Percentiles rank a stretch among this genome's conserved stretches.
phyloP scores from a whole-genome alignment of 2,113 vertebrate species.

The Crotalus horridus region DNA sequence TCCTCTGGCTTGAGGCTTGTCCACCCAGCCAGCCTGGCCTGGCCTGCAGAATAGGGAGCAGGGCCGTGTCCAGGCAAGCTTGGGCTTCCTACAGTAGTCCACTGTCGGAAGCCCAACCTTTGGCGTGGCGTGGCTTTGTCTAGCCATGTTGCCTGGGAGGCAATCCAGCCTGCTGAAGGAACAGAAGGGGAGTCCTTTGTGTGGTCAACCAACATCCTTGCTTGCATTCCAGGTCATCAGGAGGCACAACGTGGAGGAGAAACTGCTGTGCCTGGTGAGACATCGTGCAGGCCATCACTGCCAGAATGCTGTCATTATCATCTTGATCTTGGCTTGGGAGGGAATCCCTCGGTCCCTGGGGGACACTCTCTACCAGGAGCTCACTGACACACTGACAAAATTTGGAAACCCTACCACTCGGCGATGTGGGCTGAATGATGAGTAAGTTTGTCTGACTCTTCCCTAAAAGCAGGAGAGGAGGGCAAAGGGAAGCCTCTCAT shows the following conservation, averaged over 20 bases:
- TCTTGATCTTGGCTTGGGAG: conserved; percentile 96
- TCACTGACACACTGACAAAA: conserved; percentile 86
- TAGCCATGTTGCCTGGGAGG: background rate
- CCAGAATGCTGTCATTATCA: conserved; percentile 89
- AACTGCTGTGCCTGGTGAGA: conserved; percentile 90
- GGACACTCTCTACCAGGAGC: conserved; percentile 88
- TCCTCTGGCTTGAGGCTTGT: background rate
- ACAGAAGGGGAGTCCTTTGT: background rate
- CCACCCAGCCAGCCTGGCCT: background rate
- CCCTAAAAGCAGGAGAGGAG: background rate
- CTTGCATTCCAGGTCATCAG: conserved; percentile 82
- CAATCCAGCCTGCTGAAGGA: no score
- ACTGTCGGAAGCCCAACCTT: background rate
- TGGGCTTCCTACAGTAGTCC: background rate
- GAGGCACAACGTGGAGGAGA: conserved; percentile 85
- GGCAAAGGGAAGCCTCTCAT: background rate
- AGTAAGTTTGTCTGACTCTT: conserved; percentile 71
- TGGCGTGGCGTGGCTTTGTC: background rate
- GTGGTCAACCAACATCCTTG: background rate
- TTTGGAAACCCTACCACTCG: conserved; percentile 93
- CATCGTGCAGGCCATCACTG: conserved; percentile 92
- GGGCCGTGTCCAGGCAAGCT: background rate
- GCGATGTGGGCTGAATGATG: conserved; percentile 95
- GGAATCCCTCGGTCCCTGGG: conserved; percentile 85
- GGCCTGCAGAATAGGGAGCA: background rate